phyloP scores from a whole-genome alignment of 92 coral and sea anemone species.

The Umimayanthus chanpuru region DNA sequence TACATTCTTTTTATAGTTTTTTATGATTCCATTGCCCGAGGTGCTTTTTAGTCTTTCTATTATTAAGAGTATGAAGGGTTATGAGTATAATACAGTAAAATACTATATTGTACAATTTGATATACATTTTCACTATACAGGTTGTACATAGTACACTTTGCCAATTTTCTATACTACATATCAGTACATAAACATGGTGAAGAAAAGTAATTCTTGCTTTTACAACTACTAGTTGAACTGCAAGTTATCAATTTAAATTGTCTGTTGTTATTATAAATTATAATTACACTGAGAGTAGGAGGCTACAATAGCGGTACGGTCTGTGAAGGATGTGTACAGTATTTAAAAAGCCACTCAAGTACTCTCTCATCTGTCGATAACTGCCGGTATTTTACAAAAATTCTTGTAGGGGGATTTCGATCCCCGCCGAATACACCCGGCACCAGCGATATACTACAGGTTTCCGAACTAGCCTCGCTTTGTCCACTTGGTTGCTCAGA shows the following conservation, averaged over 20 bases:
- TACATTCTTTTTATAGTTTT: no score
- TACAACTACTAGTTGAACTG: no score
- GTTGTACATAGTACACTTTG: no score
- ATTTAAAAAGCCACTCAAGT: slow-evolving; percentile 77
- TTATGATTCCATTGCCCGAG: no score
- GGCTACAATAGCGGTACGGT: slow-evolving; percentile 67
- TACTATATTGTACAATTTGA: no score
- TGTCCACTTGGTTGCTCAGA: slow-evolving; percentile 20
- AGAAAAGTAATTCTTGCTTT: background rate
- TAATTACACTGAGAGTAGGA: no score
- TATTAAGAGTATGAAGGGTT: no score
- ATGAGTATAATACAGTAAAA: no score
- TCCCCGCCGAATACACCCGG: slow-evolving; percentile 75
- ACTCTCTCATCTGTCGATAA: slow-evolving; percentile 84
- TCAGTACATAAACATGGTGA: no score
- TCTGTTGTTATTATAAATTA: background rate
- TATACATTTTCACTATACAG: no score
- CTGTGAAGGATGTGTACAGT: slow-evolving; percentile 70
- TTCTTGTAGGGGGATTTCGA: slow-evolving; percentile 71
- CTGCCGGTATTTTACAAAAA: slow-evolving; percentile 82
- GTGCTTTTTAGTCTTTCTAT: no score
- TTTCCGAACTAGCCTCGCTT: slow-evolving; percentile 41
- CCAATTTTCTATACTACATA: no score
- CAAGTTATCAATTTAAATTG: background rate
- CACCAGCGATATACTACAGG: slow-evolving; percentile 69